Base-by-base conservation (phyloP, 2,888 invertebrate species). In the Xiphydria camelus region DNA sequence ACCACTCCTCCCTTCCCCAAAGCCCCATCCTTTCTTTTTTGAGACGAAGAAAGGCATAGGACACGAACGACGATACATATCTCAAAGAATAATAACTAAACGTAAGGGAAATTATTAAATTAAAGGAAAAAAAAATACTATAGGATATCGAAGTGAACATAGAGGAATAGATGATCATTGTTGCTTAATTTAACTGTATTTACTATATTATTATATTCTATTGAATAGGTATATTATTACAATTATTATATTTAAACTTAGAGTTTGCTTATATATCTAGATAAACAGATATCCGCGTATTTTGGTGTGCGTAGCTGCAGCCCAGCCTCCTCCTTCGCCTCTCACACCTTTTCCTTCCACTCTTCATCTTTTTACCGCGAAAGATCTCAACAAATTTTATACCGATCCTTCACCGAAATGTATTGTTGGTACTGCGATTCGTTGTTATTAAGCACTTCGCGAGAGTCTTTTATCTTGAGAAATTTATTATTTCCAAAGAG, bases 1-100 rank as follows among this genome's bases (percentile, higher is more conserved):
- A 3, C 12, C 6, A 5, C 17, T n/a, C 1, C 4, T 6, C 5
- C 2, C 7, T 15, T 29, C 41, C 29, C 35, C 17, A n/a, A n/a
- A n/a, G n/a, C n/a, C n/a, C n/a, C n/a, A n/a, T n/a, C n/a, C n/a
- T n/a, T n/a, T n/a, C n/a, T n/a, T n/a, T n/a, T 48, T 47, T 55
- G 54, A 52, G 54, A 40, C 32, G 38, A 71, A 62, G 26, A n/a
- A 26, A 26, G 26, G 6, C 25, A 25, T 21, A 34, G 33, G 31
- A 43, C 36, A 38, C 31, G 37, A 43, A 70, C 66, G 71, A 75
- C 73, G 75, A 74, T 75, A 74, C 75, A 75, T 75, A 75, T 75
- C 75, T 73, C 70, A 73, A 68, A 75, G 70, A 72, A 74, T 75
- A 75, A 75, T 75, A 75, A 75, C 54, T 75, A 75, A 70, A 62